Percentiles rank a stretch among this genome's conserved stretches.
phyloP scores from a whole-genome alignment of 2,888 invertebrate genomes.

The Ischnura elegans region DNA sequence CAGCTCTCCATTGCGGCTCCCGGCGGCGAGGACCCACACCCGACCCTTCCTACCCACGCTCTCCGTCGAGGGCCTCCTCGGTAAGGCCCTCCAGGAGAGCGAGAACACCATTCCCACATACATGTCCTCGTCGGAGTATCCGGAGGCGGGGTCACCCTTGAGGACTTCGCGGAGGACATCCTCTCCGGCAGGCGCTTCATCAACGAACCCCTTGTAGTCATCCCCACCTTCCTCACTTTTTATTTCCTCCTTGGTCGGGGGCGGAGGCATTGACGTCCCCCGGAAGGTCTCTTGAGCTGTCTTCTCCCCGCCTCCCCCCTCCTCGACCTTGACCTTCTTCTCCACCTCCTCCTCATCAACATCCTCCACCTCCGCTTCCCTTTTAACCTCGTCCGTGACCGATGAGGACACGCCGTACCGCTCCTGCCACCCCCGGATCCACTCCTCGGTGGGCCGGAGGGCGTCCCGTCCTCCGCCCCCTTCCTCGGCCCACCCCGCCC shows the following conservation, averaged over 20 bases:
- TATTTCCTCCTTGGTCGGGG: slow-evolving; percentile 61
- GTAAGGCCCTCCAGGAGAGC: slow-evolving; percentile 78
- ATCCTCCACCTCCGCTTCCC: not conserved
- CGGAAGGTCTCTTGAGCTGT: not conserved
- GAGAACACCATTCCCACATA: slow-evolving; percentile 77
- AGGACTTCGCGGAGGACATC: slow-evolving; percentile 30
- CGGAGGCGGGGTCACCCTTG: slow-evolving; percentile 72
- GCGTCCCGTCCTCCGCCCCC: slow-evolving; percentile 72
- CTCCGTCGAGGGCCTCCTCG: slow-evolving; percentile 70
- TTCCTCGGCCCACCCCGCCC: not conserved
- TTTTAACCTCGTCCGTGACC: not conserved
- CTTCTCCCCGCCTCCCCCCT: not conserved
- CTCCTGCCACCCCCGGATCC: slow-evolving; percentile 71
- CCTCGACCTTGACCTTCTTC: slow-evolving; percentile 44
- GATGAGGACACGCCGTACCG: slow-evolving; percentile 70
- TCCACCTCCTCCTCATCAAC: slow-evolving; percentile 8
- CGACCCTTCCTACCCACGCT: slow-evolving; percentile 70
- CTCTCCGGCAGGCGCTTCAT: not conserved
- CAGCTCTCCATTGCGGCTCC: slow-evolving; percentile 78
- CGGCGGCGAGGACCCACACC: slow-evolving; percentile 78
- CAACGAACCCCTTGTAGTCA: not conserved
- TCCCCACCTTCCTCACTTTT: slow-evolving; percentile 33
- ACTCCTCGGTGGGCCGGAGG: slow-evolving; percentile 58
- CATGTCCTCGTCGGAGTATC: slow-evolving; percentile 76
- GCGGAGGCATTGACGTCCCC: slow-evolving; percentile 43